These are phyloP conservation scores for Microcebus ravelobensis DNA, from an alignment of 2,113 vertebrate genomes.

Conservation along the genomic window DNA sequence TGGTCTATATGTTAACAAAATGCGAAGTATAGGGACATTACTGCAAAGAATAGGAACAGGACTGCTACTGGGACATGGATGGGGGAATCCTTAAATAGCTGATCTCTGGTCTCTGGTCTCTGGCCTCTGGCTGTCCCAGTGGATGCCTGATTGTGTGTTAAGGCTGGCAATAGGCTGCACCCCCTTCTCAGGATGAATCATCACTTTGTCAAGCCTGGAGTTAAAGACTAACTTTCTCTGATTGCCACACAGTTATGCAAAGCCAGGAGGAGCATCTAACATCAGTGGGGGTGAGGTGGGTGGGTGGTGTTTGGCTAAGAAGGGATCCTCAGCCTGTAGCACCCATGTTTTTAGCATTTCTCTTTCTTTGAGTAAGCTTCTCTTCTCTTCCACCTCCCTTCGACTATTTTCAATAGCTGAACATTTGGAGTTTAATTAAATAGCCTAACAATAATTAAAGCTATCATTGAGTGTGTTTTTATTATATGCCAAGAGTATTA, in stretches of 20 bases:
- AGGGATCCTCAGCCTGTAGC: not conserved
- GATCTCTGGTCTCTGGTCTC: slow-evolving; percentile 62
- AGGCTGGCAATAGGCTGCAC: slow-evolving; percentile 66
- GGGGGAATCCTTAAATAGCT: slow-evolving; percentile 11
- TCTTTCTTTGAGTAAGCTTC: not conserved
- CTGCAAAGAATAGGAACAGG: no score
- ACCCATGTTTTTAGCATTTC: not conserved
- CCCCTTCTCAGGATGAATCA: slow-evolving; percentile 75
- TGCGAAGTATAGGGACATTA: not conserved
- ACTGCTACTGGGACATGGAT: not conserved
- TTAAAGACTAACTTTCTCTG: slow-evolving; percentile 60
- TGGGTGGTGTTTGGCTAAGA: not conserved
- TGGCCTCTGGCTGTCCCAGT: slow-evolving; percentile 57
- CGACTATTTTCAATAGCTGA: not conserved
- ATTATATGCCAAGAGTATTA: not conserved
- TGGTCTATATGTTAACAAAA: not conserved
- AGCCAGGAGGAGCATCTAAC: not conserved
- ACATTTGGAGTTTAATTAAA: slow-evolving; percentile 22
- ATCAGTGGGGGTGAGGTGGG: not conserved
- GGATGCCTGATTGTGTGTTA: slow-evolving; percentile 72
- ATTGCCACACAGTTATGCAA: not conserved
- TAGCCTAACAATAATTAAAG: not conserved
- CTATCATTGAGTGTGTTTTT: not conserved
- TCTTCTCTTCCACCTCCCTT: not conserved
- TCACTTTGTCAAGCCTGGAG: slow-evolving; percentile 71